phyloP scores from a whole-genome alignment of 1,140 invertebrate species.

The Berghia stephanieae region DNA sequence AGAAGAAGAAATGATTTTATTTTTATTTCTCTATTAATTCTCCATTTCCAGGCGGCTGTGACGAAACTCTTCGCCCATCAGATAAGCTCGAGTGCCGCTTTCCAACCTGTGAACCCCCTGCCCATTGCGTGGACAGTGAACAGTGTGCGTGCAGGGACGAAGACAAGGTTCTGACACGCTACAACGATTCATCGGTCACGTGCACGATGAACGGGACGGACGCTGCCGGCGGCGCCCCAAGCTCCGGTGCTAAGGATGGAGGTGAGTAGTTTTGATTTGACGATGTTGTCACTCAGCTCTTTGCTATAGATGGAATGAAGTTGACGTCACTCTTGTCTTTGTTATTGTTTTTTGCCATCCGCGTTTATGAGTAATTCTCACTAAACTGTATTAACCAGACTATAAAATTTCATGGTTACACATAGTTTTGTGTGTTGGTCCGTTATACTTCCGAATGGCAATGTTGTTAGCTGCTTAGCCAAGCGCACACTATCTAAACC shows the following conservation, averaged over 20 bases:
- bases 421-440: too few species aligned
- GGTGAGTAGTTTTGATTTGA: neutral
- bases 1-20: neutral
- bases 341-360: too few species aligned
- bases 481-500: too few species aligned
- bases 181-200: neutral
- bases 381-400: too few species aligned
- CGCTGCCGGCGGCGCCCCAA: neutral
- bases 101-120: neutral
- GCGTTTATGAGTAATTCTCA: too few species aligned
- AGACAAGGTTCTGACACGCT: neutral
- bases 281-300: neutral
- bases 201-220: slow-evolving; percentile 3
- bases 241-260: neutral
- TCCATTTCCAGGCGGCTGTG: slow-evolving; percentile 8
- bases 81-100: neutral
- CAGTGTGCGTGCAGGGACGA: neutral
- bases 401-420: too few species aligned
- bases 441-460: too few species aligned
- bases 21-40: neutral
- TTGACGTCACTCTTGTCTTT: too few species aligned
- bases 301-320: too few species aligned
- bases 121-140: neutral
- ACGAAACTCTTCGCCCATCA: neutral
- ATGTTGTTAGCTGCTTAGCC: too few species aligned